Evolutionary conservation across 2,797 vertebrate species (phyloP).

Genomic region (Dendrocincla fuliginosa): DNA sequence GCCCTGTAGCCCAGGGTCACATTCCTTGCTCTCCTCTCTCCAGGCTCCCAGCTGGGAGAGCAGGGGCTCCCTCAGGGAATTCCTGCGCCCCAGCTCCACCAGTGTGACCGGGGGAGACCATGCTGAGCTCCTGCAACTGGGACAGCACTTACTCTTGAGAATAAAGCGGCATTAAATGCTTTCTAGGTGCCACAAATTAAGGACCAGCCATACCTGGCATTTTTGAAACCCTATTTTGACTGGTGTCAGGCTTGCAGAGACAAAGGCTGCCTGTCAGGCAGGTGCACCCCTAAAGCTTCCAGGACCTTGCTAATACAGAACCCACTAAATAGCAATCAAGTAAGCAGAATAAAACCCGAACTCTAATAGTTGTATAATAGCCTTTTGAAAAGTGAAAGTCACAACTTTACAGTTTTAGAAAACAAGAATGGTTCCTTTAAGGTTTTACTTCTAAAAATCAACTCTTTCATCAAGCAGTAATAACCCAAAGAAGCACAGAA

Average conservation of each 20-base stretch:
- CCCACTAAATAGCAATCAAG: neutral
- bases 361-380: neutral
- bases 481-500: neutral
- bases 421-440: neutral
- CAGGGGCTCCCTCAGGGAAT: neutral
- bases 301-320: neutral
- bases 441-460: neutral
- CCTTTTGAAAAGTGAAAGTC: neutral
- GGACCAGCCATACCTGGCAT: accelerated
- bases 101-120: neutral
- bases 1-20: neutral
- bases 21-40: neutral
- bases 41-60: neutral
- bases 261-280: accelerated
- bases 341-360: accelerated
- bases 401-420: neutral
- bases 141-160: neutral
- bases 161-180: accelerated
- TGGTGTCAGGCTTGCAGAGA: neutral
- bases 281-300: neutral
- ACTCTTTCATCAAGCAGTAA: neutral
- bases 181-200: neutral
- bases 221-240: neutral
- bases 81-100: neutral
- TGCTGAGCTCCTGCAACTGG: no score